Evolutionary conservation across 2,888 invertebrate genomes (phyloP), one percentile per base, ranked within the genome.

Genomic region (Tetranychus truncatus): DNA sequence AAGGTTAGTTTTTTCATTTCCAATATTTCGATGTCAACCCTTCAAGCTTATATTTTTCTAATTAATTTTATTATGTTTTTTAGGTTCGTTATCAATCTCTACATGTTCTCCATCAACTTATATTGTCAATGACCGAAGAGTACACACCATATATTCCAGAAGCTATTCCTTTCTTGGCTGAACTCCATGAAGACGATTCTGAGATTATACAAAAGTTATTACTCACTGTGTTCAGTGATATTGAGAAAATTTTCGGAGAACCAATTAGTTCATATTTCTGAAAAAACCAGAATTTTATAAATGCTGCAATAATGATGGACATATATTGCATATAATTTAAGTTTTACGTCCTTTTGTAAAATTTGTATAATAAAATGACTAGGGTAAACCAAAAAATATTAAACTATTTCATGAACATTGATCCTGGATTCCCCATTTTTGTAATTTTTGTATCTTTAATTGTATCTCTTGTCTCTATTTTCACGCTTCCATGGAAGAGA

Each of bases 141-240:
- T 95, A 92, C 84, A 86, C 92, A 79, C 88, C 92, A 0, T 85
- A 95, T 1, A 83, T 95, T 74, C 93, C 95, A 0, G 95, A 96
- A 82, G 92, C 93, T 6, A 90, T 95, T 77, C 95, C 95, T 0
- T 95, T 95, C 86, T 85, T 96, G 65, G 92, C 94, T 0, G 95
- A 96, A 82, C 85, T 96, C 20, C 85, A 95, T 79, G 95, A 95
- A 85, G 95, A 75, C 71, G 75, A 77, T 44, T 45, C 66, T 34
- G 72, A 75, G 7, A 21, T 20, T 15, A 34, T 76, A 69, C 75
- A 76, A 72, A 71, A 72, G 15, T 20, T 71, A 45, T 24, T 76
- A 18, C 69, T 72, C 11, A 73, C 87, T 78, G 89, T 91, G 4
- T 88, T 95, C 5, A 88, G 89, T 77, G 89, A 91, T 79, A 85